Evolutionary conservation across 2,888 invertebrate species (phyloP).

Genomic region (Drosophila nigritarsus): DNA sequence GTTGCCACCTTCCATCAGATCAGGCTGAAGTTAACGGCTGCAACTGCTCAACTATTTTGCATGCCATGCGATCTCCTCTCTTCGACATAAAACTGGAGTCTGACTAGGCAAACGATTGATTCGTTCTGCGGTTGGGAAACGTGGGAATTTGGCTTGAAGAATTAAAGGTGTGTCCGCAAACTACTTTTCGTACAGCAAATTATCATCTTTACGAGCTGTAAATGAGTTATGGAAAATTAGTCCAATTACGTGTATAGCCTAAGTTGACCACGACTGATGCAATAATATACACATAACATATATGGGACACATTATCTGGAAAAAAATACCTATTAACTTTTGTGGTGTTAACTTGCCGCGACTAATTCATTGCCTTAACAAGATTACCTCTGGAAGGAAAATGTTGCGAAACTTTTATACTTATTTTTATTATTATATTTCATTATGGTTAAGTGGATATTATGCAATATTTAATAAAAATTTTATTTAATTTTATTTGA

Average conservation of each 20-base stretch:
- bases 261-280: conserved; percentile 27
- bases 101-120: conserved; percentile 73
- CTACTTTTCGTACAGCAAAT: conserved; percentile 66
- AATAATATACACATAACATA: conserved; percentile 8
- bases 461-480: neutral
- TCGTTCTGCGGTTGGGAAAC: conserved; percentile 71
- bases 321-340: conserved; percentile 33
- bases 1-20: conserved; percentile 37
- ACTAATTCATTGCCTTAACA: conserved; percentile 8
- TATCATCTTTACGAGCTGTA: conserved; percentile 66
- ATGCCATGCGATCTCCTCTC: conserved; percentile 26
- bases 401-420: neutral
- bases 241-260: conserved; percentile 45
- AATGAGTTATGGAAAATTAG: conserved; percentile 68
- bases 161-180: conserved; percentile 76
- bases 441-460: no score
- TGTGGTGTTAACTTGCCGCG: conserved; percentile 24
- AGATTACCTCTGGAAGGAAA: neutral
- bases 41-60: conserved; percentile 55
- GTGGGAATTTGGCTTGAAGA: conserved; percentile 76
- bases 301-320: conserved; percentile 12
- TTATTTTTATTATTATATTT: neutral
- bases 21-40: conserved; percentile 44
- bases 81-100: conserved; percentile 16
- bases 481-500: neutral